Percentiles rank a stretch among this genome's conserved stretches.
These are phyloP conservation scores for Rattus rattus DNA, from an alignment of 2,113 vertebrate species.

Conservation along the genomic window DNA sequence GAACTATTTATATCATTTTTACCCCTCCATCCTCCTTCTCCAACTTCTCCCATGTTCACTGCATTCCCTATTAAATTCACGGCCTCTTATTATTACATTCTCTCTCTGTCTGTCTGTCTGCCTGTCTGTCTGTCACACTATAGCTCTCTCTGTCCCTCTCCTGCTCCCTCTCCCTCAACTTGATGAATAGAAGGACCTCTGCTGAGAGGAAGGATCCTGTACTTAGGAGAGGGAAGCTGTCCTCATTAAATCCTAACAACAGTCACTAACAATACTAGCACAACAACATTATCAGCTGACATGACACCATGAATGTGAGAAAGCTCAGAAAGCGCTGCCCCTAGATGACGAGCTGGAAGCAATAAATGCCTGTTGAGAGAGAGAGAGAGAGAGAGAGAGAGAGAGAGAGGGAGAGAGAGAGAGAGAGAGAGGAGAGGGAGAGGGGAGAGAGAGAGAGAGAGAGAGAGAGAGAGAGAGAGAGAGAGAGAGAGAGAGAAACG, in stretches of 20 bases:
- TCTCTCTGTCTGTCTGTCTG: no score
- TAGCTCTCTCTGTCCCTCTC: no score
- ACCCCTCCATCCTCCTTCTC: neutral
- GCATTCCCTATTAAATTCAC: neutral
- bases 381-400: neutral
- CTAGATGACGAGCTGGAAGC: neutral
- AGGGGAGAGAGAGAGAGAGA: no score
- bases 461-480: no score
- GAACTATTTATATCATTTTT: neutral
- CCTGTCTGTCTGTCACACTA: no score
- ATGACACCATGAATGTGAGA: neutral
- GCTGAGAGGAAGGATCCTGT: neutral
- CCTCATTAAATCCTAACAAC: neutral
- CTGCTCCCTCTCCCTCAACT: neutral
- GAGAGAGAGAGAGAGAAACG: neutral
- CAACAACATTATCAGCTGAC: neutral
- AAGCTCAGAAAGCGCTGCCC: neutral
- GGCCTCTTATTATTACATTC: neutral
- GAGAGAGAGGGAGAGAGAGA: no score
- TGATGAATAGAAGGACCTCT: neutral
- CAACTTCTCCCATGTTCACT: neutral
- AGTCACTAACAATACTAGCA: neutral
- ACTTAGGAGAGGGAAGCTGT: neutral
- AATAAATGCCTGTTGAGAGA: neutral
- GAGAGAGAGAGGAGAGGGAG: no score